phyloP scores from a whole-genome alignment of 2,888 invertebrate species.

The Molanna angustata region DNA sequence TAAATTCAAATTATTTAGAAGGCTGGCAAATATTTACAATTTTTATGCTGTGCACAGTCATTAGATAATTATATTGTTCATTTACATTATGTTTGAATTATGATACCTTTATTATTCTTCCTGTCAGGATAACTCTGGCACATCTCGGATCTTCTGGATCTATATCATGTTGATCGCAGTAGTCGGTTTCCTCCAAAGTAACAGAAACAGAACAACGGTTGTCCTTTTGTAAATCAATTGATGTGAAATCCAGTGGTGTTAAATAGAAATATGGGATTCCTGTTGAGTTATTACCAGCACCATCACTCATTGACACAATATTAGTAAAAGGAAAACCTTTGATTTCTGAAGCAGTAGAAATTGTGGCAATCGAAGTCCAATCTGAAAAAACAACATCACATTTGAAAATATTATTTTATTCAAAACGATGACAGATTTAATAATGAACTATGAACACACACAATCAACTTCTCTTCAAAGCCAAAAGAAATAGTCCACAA shows the following conservation, averaged over 20 bases:
- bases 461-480: no score
- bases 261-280: slow-evolving; percentile 74
- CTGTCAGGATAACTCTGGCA: slow-evolving; percentile 68
- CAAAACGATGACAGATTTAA: no score
- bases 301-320: slow-evolving; percentile 70
- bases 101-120: slow-evolving; percentile 64
- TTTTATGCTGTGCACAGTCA: no score
- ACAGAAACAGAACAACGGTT: slow-evolving; percentile 65
- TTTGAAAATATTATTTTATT: no score
- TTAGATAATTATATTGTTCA: no score
- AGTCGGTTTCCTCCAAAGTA: slow-evolving; percentile 65
- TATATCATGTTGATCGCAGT: slow-evolving; percentile 58
- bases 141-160: slow-evolving; percentile 79
- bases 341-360: slow-evolving; percentile 60
- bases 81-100: no score
- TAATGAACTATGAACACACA: no score
- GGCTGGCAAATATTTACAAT: no score
- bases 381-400: slow-evolving; percentile 53
- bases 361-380: slow-evolving; percentile 71
- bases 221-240: slow-evolving; percentile 62
- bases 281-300: slow-evolving; percentile 62
- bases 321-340: slow-evolving; percentile 66
- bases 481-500: no score
- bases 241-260: slow-evolving; percentile 68
- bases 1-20: no score